These are phyloP conservation scores for Neodiprion fabricii DNA, from an alignment of 1,140 invertebrate species.

Conservation along the genomic window DNA sequence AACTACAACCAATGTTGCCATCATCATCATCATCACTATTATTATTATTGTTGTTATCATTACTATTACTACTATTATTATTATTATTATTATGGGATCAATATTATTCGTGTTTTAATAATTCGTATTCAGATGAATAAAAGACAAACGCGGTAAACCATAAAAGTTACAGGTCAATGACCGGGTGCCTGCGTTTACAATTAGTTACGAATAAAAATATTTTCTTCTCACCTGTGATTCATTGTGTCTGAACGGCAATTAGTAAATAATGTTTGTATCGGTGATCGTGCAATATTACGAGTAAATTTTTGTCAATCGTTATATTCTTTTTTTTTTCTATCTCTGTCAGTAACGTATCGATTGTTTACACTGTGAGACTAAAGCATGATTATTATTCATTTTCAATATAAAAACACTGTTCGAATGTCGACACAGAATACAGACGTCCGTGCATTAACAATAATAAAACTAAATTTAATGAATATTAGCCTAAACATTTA, in stretches of 20 bases:
- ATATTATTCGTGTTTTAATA: too few species aligned
- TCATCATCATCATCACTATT: background rate
- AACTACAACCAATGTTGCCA: background rate
- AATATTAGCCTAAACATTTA: too few species aligned
- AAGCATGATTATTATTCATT: constrained; percentile 8
- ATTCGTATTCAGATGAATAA: too few species aligned
- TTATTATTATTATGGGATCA: too few species aligned
- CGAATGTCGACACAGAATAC: background rate
- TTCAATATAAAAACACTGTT: too few species aligned
- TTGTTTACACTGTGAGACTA: background rate
- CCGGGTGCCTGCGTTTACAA: too few species aligned
- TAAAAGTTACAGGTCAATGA: too few species aligned
- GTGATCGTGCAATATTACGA: constrained; percentile 44
- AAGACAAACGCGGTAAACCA: too few species aligned
- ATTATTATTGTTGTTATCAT: background rate
- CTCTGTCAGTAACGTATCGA: background rate
- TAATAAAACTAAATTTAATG: constrained; percentile 22
- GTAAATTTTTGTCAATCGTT: constrained; percentile 14
- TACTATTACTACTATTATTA: background rate
- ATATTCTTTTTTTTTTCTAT: too few species aligned
- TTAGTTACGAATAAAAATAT: too few species aligned
- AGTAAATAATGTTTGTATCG: constrained; percentile 22
- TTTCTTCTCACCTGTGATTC: constrained; percentile 51
- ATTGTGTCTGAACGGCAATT: constrained; percentile 6
- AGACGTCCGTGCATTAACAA: constrained; percentile 43